These are phyloP conservation scores for Cetonia aurata DNA, from an alignment of 2,888 invertebrate species.

Conservation along the genomic window DNA sequence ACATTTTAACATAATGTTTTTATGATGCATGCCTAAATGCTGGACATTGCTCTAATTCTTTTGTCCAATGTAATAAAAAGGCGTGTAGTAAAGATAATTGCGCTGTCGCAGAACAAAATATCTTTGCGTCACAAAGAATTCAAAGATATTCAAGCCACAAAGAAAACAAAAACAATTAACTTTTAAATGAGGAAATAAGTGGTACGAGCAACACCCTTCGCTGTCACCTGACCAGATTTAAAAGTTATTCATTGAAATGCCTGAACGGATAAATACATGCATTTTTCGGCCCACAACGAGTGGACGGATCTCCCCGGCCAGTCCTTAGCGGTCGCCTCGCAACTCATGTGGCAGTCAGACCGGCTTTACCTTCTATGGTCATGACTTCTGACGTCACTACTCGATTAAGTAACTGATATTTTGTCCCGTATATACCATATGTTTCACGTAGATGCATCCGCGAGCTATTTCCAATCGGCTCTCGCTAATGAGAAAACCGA, in stretches of 20 bases:
- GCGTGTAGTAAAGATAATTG: too few relatives aligned
- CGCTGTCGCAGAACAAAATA: neutral
- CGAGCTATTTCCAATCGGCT: slow-evolving; percentile 8
- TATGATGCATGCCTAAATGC: too few relatives aligned
- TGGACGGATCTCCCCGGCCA: slow-evolving; percentile 6
- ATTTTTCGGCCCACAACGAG: slow-evolving; percentile 27
- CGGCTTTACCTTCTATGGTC: slow-evolving; percentile 50
- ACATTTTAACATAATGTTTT: too few relatives aligned
- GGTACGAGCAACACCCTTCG: slow-evolving; percentile 22
- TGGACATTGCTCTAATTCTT: too few relatives aligned
- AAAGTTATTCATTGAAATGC: slow-evolving; percentile 21
- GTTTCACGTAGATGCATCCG: slow-evolving; percentile 33
- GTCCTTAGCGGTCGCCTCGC: slow-evolving; percentile 35
- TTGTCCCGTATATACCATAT: slow-evolving; percentile 48
- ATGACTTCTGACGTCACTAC: slow-evolving; percentile 49
- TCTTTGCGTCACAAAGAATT: neutral
- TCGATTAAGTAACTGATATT: slow-evolving; percentile 48
- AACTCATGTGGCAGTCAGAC: slow-evolving; percentile 39
- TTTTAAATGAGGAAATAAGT: slow-evolving; percentile 28
- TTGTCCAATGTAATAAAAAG: too few relatives aligned
- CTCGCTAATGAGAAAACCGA: neutral
- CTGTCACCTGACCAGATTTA: slow-evolving; percentile 6
- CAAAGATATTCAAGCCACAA: too few relatives aligned
- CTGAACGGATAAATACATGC: slow-evolving; percentile 33
- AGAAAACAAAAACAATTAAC: slow-evolving; percentile 24